Percentiles rank a stretch among this genome's conserved stretches.
Conservation (phyloP, 2,113 vertebrate genomes). For the Prionailurus bengalensis region DNA sequence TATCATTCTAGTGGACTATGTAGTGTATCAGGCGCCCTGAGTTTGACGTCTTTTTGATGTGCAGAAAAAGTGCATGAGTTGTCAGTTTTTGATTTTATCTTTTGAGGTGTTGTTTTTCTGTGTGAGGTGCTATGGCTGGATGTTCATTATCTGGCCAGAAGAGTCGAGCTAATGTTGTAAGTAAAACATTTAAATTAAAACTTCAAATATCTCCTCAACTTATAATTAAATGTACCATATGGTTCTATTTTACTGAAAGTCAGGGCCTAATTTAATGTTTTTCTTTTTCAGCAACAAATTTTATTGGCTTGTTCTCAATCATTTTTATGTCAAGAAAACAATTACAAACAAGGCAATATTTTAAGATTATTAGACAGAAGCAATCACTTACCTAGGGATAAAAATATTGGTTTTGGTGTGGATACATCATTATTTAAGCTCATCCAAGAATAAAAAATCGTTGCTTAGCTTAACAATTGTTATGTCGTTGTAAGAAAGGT, state of each 20-base stretch:
- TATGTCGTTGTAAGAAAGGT: background rate
- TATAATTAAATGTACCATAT: constrained; percentile 83
- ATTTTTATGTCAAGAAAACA: constrained; percentile 82
- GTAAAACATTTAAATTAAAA: constrained; percentile 80
- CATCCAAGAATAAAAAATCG: constrained; percentile 33
- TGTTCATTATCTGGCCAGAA: constrained; percentile 75
- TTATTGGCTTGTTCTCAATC: constrained; percentile 79
- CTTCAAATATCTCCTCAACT: constrained; percentile 76
- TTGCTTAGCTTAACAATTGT: background rate
- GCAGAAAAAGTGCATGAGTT: background rate
- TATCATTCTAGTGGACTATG: background rate
- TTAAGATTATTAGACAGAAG: constrained; percentile 74
- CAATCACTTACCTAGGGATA: constrained; percentile 65
- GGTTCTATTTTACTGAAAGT: constrained; percentile 77
- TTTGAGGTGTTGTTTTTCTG: background rate
- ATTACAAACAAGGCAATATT: constrained; percentile 71
- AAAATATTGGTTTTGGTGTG: constrained; percentile 40
- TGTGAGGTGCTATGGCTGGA: background rate
- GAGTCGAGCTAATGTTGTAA: constrained; percentile 70
- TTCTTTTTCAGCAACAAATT: constrained; percentile 79
- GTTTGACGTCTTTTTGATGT: background rate
- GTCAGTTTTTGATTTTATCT: background rate
- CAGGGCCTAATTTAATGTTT: constrained; percentile 80
- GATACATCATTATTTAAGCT: constrained; percentile 36
- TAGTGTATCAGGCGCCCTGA: no score